Base-by-base conservation (phyloP, 2,113 vertebrate genomes). In the Scophthalmus maximus region DNA sequence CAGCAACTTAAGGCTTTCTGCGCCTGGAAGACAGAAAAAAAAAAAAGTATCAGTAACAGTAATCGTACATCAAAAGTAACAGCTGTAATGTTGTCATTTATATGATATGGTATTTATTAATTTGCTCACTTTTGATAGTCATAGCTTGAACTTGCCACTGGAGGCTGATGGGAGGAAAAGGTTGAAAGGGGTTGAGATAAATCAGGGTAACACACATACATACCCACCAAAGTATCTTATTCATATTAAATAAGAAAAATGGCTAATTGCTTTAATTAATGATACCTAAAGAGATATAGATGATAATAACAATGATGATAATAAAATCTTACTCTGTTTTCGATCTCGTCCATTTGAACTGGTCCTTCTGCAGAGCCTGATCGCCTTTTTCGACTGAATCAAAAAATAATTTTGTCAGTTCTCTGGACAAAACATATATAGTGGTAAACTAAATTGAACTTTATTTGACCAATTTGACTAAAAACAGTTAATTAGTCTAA, bases 81-180 rank as follows among this genome's bases (percentile, higher is more conserved):
- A 51, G 20, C 15, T 46, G 4, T 1, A 73, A 47, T 26, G 1
- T 4, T 73, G 26, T 32, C 20, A 18, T 34, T 8, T 67, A 53
- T 46, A 3, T 3, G 58, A 22, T 11, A 22, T 3, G 3, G 10
- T 8, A 23, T 53, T 6, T 4, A 27, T 5, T 1, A 22, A 44
- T 32, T 42, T 46, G 8, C 96, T 94, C 93, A 99, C 97, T 99
- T 99, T 75, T 96, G 95, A 79, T 94, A 93, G 30, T 89, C 96
- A 0, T 96, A 90, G 74, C 38, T 58, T 47, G 75, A 75, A 56
- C 71, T 88, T 6, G 63, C 17, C 4, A 47, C 65, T 25, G 90
- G 90, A 76, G 79, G 67, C 91, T 99, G 92, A 78, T 91, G 81
- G 53, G 91, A 40, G 73, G 18, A 86, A 32, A 12, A 2, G 3